phyloP scores from a whole-genome alignment of 2,888 invertebrate species.

The Sepiola atlantica region DNA sequence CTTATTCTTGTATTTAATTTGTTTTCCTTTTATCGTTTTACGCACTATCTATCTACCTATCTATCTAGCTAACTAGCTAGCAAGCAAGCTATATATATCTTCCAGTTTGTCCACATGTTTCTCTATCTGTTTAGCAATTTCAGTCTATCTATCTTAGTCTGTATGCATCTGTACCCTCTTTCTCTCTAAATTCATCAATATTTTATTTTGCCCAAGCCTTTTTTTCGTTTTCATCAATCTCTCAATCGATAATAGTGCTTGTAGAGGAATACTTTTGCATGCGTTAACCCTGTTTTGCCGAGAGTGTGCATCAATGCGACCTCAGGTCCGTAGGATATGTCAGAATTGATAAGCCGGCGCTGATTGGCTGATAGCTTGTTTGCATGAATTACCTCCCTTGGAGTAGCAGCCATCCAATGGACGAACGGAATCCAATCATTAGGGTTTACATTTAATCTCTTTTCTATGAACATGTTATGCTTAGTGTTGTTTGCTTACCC shows the following conservation, averaged over 20 bases:
- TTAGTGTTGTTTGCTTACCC: not conserved
- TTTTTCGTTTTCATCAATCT: not conserved
- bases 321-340: not conserved
- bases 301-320: not conserved
- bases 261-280: not conserved
- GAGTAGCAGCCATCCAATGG: not conserved
- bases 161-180: not conserved
- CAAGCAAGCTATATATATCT: too few relatives aligned
- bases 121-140: too few relatives aligned
- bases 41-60: too few relatives aligned
- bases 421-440: not conserved
- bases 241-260: not conserved
- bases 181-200: not conserved
- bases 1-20: too few relatives aligned
- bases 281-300: not conserved
- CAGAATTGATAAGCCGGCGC: not conserved
- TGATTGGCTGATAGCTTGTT: not conserved
- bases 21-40: too few relatives aligned
- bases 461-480: not conserved
- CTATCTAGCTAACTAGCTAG: too few relatives aligned
- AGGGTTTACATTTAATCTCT: conserved; percentile 20
- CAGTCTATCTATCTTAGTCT: too few relatives aligned
- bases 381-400: conserved; percentile 13
- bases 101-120: too few relatives aligned
- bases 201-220: too few relatives aligned